Evolutionary conservation across 2,888 invertebrate species (phyloP).

Genomic region (Hermaeophaga mercurialis): DNA sequence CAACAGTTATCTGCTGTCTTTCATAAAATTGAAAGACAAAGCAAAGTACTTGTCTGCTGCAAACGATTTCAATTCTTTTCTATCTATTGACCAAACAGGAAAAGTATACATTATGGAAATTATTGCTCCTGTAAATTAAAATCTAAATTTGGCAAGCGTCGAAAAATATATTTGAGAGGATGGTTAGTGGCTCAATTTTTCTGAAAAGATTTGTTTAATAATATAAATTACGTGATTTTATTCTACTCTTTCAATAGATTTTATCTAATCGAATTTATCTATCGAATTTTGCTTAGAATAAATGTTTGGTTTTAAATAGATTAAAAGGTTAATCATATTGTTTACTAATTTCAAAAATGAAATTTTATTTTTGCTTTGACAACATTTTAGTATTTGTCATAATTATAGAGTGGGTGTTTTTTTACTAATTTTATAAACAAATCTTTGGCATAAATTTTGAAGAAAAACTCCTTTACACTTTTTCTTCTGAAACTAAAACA

Average conservation of each 20-base stretch:
- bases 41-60: conserved; percentile 52
- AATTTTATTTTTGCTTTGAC: too few species aligned
- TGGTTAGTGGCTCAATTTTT: background rate
- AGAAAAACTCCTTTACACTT: conserved; percentile 4
- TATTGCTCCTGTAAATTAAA: conserved; percentile 13
- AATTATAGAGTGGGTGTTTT: too few species aligned
- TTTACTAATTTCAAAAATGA: too few species aligned
- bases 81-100: conserved; percentile 66
- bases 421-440: background rate
- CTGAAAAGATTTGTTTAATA: background rate
- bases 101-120: conserved; percentile 64
- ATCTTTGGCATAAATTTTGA: background rate
- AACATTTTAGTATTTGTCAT: too few species aligned
- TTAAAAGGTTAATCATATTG: too few species aligned
- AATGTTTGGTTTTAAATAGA: too few species aligned
- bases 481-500: background rate
- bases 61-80: conserved; percentile 62
- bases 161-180: background rate
- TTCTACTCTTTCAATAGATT: too few species aligned
- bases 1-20: conserved; percentile 51
- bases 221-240: too few species aligned
- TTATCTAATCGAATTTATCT: too few species aligned
- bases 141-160: conserved; percentile 11
- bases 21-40: conserved; percentile 54
- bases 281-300: too few species aligned